A percentile compares a stretch with the other conserved stretches of the same genome.
These are phyloP conservation scores for Ptychochromis oligacanthus DNA, from an alignment of 2,113 vertebrate species.

Conservation along the genomic window DNA sequence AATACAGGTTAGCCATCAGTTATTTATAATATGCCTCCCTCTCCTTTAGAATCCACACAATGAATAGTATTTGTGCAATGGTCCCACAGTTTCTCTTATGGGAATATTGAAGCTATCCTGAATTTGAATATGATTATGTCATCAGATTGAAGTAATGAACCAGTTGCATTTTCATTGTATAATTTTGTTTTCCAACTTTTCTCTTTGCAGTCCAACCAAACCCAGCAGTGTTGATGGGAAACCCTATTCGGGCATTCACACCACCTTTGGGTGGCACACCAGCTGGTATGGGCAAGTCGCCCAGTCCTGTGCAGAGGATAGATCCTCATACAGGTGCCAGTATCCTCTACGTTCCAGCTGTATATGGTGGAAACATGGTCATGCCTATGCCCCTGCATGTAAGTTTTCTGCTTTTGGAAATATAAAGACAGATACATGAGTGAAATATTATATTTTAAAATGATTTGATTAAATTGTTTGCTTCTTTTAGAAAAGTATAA, in stretches of 20 bases:
- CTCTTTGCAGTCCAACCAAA: constrained; percentile 89
- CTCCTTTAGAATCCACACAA: not conserved
- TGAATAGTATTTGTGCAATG: not conserved
- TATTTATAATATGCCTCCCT: not conserved
- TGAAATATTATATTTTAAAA: not conserved
- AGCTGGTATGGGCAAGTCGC: constrained; percentile 92
- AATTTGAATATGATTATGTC: not conserved
- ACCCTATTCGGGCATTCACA: constrained; percentile 94
- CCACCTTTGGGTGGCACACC: constrained; percentile 90
- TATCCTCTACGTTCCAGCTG: constrained; percentile 97
- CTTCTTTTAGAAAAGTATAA: not conserved
- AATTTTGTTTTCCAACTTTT: constrained; percentile 19
- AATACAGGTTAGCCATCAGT: not conserved
- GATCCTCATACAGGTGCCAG: constrained; percentile 97
- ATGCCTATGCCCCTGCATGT: constrained; percentile 98
- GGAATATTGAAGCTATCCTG: too few species aligned
- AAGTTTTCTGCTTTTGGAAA: constrained; percentile 65
- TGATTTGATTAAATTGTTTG: not conserved
- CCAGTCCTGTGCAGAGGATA: constrained; percentile 98
- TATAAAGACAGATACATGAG: not conserved
- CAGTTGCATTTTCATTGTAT: constrained; percentile 1
- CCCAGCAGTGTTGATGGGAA: constrained; percentile 95
- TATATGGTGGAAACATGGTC: constrained; percentile 98
- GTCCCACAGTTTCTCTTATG: not conserved
- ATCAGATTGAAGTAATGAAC: not conserved